Evolutionary conservation across 2,797 vertebrate genomes (phyloP), one percentile per base, ranked within the genome.

Genomic region (Xenops minutus): DNA sequence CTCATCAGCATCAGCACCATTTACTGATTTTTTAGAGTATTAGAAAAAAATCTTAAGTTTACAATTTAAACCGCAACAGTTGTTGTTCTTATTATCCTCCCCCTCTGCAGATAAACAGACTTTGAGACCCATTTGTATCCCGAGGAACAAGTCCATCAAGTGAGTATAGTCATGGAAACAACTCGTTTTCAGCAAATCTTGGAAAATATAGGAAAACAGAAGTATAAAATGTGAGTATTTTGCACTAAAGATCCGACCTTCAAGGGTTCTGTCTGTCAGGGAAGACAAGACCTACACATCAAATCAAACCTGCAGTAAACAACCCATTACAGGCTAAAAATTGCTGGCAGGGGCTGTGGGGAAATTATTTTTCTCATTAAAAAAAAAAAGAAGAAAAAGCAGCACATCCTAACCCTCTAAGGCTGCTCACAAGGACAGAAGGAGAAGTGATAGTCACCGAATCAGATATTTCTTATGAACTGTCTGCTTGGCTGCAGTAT

Each of bases 401-500:
- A 80, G 72, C 77, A 54, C 62, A 73, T 78, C 51, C 59, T 81
- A 88, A 83, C 87, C 82, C 92, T 92, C 91, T 89, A 71, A 93
- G 69, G 41, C 86, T 76, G 78, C 78, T 92, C 6, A 2, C 95
- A 94, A 96, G 92, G 92, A 92, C 52, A 10, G 75, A 29, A 52
- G 26, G 39, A 64, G 82, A 48, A 77, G 91, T 93, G 92, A 96
- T 85, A 95, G 92, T 92, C 95, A 95, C 87, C 1, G 4, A 88
- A 95, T 96, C 95, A 96, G 96, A 94, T 92, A 96, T 83, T 92
- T 89, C 93, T 93, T 91, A 84, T 84, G 87, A 97, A 93, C 89
- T 86, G 89, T 62, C 95, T 91, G 92, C 95, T 86, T 4, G 18
- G 89, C 91, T 88, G 82, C 71, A 17, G 87, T 93, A 94, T 95